A percentile compares a stretch with the other conserved stretches of the same genome.
phyloP scores from a whole-genome alignment of 2,888 invertebrate genomes.

The Glyphotaelius pellucidus region DNA sequence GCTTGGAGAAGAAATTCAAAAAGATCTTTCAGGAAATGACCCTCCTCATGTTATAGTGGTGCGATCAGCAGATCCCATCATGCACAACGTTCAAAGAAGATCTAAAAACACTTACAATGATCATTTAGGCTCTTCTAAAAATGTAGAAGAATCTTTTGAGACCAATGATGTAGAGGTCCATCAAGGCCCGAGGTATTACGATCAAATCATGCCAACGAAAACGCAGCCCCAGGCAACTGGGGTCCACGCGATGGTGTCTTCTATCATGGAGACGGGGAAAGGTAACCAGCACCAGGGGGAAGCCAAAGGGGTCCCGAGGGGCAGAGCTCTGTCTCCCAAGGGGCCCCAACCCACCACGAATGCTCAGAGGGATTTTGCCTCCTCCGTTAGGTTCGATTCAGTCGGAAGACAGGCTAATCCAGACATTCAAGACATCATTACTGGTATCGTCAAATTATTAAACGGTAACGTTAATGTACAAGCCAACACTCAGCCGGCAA shows the following conservation, averaged over 20 bases:
- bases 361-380: conserved; percentile 76
- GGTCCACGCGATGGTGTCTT: conserved; percentile 47
- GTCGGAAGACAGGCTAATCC: conserved; percentile 75
- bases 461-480: conserved; percentile 93
- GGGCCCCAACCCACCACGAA: conserved; percentile 79
- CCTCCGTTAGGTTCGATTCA: conserved; percentile 73
- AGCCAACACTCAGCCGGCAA: conserved; percentile 81
- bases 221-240: conserved; percentile 45
- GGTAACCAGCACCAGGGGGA: conserved; percentile 78
- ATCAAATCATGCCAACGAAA: conserved; percentile 62
- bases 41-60: conserved; percentile 74
- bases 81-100: conserved; percentile 72
- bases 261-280: conserved; percentile 46
- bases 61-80: conserved; percentile 78
- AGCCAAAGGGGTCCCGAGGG: conserved; percentile 86
- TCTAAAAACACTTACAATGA: conserved; percentile 75
- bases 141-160: conserved; percentile 76
- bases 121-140: conserved; percentile 76
- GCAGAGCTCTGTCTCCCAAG: conserved; percentile 80
- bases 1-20: background rate
- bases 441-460: conserved; percentile 90
- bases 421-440: conserved; percentile 94
- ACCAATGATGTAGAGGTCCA: conserved; percentile 75
- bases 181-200: conserved; percentile 60
- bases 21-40: conserved; percentile 68